phyloP scores from a whole-genome alignment of 2,113 vertebrate species.

The Platysteira castanea region DNA sequence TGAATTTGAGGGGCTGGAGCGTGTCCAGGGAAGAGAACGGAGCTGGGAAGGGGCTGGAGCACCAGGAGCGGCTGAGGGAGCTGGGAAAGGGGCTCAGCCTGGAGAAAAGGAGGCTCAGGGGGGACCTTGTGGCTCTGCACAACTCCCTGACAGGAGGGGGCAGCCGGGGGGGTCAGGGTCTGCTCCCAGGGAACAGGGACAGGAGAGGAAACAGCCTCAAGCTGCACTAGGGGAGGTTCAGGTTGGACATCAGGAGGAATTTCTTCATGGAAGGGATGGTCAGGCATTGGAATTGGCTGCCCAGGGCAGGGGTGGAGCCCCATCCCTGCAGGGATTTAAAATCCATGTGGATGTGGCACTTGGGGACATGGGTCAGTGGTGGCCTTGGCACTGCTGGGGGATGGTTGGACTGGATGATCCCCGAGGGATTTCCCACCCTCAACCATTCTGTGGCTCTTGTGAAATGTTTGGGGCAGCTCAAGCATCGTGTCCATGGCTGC shows the following conservation, averaged over 20 bases:
- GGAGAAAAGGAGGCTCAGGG: not conserved
- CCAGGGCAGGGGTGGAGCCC: not conserved
- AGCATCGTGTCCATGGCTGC: not conserved
- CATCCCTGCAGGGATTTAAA: not conserved
- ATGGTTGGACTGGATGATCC: not conserved
- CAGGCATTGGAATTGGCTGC: not conserved
- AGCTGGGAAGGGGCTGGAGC: not conserved
- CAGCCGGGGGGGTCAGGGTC: fast-evolving
- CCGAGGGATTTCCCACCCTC: not conserved
- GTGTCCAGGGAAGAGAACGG: fast-evolving
- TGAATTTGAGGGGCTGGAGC: not conserved
- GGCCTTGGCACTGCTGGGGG: not conserved
- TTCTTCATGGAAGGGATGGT: not conserved
- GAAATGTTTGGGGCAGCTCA: not conserved
- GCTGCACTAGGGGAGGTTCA: fast-evolving
- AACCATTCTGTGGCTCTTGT: not conserved
- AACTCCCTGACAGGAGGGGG: not conserved
- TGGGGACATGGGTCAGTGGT: not conserved
- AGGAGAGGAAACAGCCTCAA: fast-evolving
- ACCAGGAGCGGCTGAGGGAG: not conserved
- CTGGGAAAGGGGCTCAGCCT: not conserved
- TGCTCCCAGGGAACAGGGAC: not conserved
- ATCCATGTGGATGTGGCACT: not conserved
- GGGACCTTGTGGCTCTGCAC: not conserved
- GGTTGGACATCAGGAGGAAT: not conserved